Evolutionary conservation across 2,888 invertebrate genomes (phyloP), one percentile per base, ranked within the genome.

Genomic region (Cheilosia scutellata): DNA sequence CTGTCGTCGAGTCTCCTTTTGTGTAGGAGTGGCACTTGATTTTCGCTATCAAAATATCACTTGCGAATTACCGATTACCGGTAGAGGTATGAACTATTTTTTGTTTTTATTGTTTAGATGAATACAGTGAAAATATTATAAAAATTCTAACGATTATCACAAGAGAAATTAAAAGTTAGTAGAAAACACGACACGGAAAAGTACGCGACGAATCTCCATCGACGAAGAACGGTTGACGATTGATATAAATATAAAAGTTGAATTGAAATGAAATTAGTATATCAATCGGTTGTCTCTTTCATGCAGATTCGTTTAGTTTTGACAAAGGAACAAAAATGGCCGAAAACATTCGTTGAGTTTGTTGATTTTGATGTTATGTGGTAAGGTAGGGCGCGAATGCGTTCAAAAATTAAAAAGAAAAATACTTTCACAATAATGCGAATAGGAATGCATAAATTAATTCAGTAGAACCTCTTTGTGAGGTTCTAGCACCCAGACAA

Each of bases 1-100:
- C 75, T 63, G 29, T 27, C 9, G 16, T 31, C 16, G n/a, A 47
- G 49, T 20, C 72, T 79, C 75, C 70, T 79, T 78, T 79, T 51
- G 47, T 74, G 65, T 80, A 86, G 86, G 86, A 86, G 86, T 86
- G 86, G 86, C 86, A 86, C 86, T 86, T 72, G 66, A 49, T 66
- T 57, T 72, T 78, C 63, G 57, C 51, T 71, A 70, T 33, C 25
- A 76, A 66, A 74, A 29, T 29, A 70, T 33, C 16, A 44, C 31
- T 71, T 13, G 33, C 40, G 4, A 53, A 31, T 31, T 11, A 44
- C 40, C 37, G n/a, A 31, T 29, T 40, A 13, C 33, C 20, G 53
- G 33, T n/a, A 20, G 3, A 13, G 5, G 25, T 1, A 3, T 20
- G 20, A 27, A 27, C 6, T 55, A 55, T 31, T 42, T 42, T 37